Percentiles rank a stretch among this genome's conserved stretches.
phyloP scores from a whole-genome alignment of 2,888 invertebrate genomes.

The Seira sanloemensis region DNA sequence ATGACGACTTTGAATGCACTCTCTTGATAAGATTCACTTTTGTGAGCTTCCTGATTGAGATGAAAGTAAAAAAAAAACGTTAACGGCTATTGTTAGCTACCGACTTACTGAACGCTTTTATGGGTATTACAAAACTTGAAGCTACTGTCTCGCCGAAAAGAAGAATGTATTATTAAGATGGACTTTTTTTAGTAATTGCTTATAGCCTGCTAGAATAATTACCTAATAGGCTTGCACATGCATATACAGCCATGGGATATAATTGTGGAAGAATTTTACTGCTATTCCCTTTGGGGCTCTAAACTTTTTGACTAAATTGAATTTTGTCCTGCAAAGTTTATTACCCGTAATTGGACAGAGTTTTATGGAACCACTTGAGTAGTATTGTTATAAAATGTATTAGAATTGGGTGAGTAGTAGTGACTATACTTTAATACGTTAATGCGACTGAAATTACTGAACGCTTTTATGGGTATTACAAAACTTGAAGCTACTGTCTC shows the following conservation, averaged over 20 bases:
- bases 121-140: too few species aligned
- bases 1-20: background rate
- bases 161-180: too few species aligned
- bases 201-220: too few species aligned
- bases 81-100: constrained; percentile 41
- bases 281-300: too few species aligned
- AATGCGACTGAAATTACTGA: background rate
- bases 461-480: constrained; percentile 3
- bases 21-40: background rate
- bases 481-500: too few species aligned
- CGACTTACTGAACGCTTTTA: constrained; percentile 20
- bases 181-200: too few species aligned
- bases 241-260: too few species aligned
- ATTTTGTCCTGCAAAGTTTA: constrained; percentile 29
- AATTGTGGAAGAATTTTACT: too few species aligned
- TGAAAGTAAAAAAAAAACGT: constrained; percentile 26
- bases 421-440: too few species aligned
- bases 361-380: constrained; percentile 39
- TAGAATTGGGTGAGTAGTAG: too few species aligned
- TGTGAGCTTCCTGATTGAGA: constrained; percentile 7
- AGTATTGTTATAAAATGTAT: too few species aligned
- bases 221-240: too few species aligned
- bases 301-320: constrained; percentile 27
- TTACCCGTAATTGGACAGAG: constrained; percentile 41
- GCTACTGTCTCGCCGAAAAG: background rate